Evolutionary conservation across 2,797 vertebrate species (phyloP).

Genomic region (Uromys caudimaculatus): DNA sequence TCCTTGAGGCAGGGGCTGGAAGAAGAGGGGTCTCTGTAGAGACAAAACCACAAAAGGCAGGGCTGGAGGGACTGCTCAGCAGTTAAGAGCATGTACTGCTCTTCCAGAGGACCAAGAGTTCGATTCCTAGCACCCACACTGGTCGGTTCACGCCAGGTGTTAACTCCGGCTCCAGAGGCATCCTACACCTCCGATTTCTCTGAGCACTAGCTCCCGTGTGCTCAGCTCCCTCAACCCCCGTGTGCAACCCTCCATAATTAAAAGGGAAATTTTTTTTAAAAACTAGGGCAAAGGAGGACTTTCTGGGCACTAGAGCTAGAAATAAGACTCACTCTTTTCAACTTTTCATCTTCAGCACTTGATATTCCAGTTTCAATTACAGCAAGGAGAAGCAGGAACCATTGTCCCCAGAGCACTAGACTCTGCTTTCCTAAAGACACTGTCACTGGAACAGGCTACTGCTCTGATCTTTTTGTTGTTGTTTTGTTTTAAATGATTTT

Average conservation of each 20-base stretch:
- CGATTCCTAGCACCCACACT: not conserved
- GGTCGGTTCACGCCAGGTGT: not conserved
- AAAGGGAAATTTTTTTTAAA: not conserved
- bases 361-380: not conserved
- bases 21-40: not conserved
- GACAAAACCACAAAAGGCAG: slow-evolving; percentile 4
- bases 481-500: not conserved
- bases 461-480: not conserved
- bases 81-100: not conserved
- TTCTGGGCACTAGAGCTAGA: not conserved
- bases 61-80: not conserved
- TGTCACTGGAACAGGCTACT: not conserved
- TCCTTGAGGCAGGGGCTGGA: not conserved
- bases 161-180: not conserved
- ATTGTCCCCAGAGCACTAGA: not conserved
- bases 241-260: not conserved
- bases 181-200: not conserved
- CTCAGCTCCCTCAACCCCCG: no score
- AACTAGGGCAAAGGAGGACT: not conserved
- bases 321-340: not conserved
- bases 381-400: not conserved
- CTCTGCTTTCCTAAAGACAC: not conserved
- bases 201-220: not conserved
- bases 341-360: not conserved
- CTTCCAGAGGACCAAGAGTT: not conserved